Evolutionary conservation across 2,888 invertebrate genomes (phyloP), one percentile per base, ranked within the genome.

Genomic region (Phaonia tiefii): DNA sequence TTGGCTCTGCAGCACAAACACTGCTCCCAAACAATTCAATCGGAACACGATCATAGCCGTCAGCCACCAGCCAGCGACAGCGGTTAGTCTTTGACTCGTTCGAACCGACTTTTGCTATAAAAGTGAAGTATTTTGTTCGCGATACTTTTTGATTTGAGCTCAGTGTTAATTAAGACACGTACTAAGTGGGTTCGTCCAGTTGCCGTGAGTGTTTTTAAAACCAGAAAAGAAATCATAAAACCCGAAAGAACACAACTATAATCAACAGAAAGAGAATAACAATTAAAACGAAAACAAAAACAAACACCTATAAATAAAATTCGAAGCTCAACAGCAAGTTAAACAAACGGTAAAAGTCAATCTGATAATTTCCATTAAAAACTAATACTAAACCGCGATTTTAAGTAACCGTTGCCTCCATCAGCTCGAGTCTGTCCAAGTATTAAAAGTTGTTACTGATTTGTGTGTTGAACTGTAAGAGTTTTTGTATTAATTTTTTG

Each of bases 101-200:
- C 60, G 78, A 70, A 56, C 76, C 71, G 70, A 78, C 79, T 70
- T 79, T 80, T 78, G 84, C 88, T 89, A 88, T 88, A 88, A 89
- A 88, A 89, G 85, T 85, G 67, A 84, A 83, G 81, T 86, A 89
- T 89, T 89, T 89, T 86, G 86, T 85, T 83, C 85, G 87, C 77
- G 85, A 85, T 86, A 86, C 85, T 89, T 89, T 89, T 87, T 84
- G 84, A 85, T 86, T 86, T 84, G 85, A 85, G 86, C 86, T 89
- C 89, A 89, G 90, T 89, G 87, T 89, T 86, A 85, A 85, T 85
- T 86, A 84, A 85, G 85, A 88, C 87, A 86, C 84, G 86, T 82
- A 86, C 86, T 87, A 86, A 89, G 85, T 85, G 85, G 86, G 89
- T 87, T 79, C 78, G 80, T 83, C 60, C 37, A 49, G 75, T 72